Evolutionary conservation across 2,797 vertebrate species (phyloP), one percentile per base, ranked within the genome.

Genomic region (Trichosurus vulpecula): DNA sequence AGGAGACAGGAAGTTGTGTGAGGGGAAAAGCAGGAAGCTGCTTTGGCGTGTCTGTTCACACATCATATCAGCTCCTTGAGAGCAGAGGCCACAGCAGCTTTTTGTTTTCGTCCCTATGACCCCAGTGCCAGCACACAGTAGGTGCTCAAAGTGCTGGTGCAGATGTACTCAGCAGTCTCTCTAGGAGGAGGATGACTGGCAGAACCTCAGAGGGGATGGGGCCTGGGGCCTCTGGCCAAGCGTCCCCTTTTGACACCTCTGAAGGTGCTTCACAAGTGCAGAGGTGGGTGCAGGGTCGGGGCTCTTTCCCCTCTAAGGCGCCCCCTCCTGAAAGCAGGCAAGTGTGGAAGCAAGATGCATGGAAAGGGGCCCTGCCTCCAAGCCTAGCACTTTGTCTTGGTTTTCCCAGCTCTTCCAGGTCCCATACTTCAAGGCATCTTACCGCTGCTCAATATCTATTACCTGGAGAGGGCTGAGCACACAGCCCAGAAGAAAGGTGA

Each of bases 351-450:
- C 66, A 47, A 90, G 90, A 90, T 74, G 29, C 66, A 16, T 91
- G 53, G 57, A 81, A 58, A 81, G 92, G 41, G 54, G n/a, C 56
- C 61, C n/a, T 54, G 30, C n/a, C 35, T 54, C 51, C 0, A 1
- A 27, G 6, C 90, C 90, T 90, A 54, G 90, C 90, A 9, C 92
- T 96, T 92, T 98, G 95, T 97, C 95, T 96, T 98, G 61, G 94
- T 47, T 97, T 92, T 91, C 97, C 2, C 90, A 99, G 99, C 98
- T 98, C 99, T 99, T 94, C 99, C 99, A 74, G 97, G 97, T 0
- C 98, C 98, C 96, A 99, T 99, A 95, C 98, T 99, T 57, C 98
- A 99, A 98, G 99, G 99, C 25, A 98, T 99, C 61, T 98, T 99
- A 98, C 99, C 99, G 95, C 98, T 99, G 92, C 98, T 99, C 95